Conservation (phyloP, 37 sponge, comb jelly and placozoan genomes). For the Lycopodina hypogea region DNA sequence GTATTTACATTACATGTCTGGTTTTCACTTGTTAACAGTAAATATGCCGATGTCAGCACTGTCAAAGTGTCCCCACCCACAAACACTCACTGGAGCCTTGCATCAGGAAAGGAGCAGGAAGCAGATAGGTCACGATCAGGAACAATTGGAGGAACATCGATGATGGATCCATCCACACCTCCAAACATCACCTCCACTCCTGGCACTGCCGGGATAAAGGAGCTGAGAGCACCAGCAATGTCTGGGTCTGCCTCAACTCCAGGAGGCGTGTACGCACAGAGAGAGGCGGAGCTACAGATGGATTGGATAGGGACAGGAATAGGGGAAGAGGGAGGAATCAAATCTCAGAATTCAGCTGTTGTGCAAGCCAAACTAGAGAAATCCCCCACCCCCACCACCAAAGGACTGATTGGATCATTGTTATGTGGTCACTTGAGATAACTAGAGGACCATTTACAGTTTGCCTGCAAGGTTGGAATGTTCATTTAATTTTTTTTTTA, state of each 20-base stretch:
- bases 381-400: too few species aligned
- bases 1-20: too few species aligned
- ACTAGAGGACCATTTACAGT: too few species aligned
- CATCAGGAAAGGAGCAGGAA: not conserved
- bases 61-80: too few species aligned
- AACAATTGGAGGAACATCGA: not conserved
- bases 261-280: not conserved
- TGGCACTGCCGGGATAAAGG: not conserved
- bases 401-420: too few species aligned
- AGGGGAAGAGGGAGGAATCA: not conserved
- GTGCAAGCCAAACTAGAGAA: too few species aligned
- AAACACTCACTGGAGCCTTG: not conserved
- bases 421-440: too few species aligned
- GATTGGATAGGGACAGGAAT: not conserved
- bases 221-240: not conserved
- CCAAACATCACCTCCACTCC: constrained; percentile 6
- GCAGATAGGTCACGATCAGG: not conserved
- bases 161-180: constrained; percentile 3
- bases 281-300: not conserved
- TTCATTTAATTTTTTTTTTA: too few species aligned
- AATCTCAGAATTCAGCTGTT: too few species aligned
- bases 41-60: too few species aligned
- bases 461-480: too few species aligned
- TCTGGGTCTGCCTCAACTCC: not conserved
- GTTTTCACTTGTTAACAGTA: too few species aligned